Conservation (phyloP, 23 tunicate species). For the Clavelina lepadiformis region DNA sequence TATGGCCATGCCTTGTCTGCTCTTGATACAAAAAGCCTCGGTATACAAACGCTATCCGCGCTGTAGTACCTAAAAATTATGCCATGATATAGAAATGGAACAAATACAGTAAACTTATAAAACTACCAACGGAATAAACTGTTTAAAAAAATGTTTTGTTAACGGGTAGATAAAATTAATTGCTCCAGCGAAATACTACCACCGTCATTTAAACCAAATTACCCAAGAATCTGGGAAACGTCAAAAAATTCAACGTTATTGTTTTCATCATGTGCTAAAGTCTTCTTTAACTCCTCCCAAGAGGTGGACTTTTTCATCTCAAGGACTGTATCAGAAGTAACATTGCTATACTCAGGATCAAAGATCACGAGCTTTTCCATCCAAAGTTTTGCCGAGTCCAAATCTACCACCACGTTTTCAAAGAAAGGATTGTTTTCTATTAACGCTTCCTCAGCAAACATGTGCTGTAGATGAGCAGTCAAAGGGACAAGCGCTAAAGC, state of each 20-base stretch:
- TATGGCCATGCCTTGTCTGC: constrained; percentile 60
- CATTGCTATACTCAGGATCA: not conserved
- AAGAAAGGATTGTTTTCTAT: constrained; percentile 22
- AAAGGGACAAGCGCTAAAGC: constrained; percentile 27
- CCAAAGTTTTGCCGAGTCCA: constrained; percentile 20
- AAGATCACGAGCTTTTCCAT: constrained; percentile 10
- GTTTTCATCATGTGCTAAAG: not conserved
- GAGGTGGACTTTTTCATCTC: constrained; percentile 7
- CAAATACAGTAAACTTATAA: no score
- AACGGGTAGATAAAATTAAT: no score
- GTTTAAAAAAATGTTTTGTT: no score
- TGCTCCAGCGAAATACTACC: no score
- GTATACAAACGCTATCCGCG: constrained; percentile 76
- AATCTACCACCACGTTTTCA: constrained; percentile 8
- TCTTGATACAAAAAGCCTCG: constrained; percentile 42
- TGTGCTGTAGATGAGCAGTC: constrained; percentile 1
- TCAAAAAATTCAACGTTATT: no score
- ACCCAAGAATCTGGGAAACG: not conserved
- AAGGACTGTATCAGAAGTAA: not conserved
- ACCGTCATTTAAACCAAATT: no score
- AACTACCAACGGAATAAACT: no score
- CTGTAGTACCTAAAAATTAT: constrained; percentile 54
- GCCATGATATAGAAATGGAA: no score
- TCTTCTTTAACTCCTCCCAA: constrained; percentile 6
- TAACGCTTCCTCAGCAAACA: constrained; percentile 16